These are phyloP conservation scores for Glareola pratincola DNA, from an alignment of 2,113 vertebrate genomes.

Conservation along the genomic window DNA sequence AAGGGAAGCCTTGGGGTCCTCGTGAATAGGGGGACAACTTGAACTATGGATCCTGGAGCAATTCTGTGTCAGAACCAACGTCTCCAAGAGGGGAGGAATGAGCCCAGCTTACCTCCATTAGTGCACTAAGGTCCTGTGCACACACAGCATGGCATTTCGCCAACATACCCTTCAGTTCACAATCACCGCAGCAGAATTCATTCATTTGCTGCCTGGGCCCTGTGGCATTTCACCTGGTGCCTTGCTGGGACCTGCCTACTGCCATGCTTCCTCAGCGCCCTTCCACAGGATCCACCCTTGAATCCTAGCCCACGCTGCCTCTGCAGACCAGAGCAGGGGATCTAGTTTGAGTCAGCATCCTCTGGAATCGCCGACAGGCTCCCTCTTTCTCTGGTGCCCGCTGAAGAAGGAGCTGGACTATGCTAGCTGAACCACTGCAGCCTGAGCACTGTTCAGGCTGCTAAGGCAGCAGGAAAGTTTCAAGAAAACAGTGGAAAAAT, in stretches of 20 bases:
- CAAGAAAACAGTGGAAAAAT: neutral
- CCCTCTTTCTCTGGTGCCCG: neutral
- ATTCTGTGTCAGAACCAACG: neutral
- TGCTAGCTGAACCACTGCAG: neutral
- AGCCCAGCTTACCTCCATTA: neutral
- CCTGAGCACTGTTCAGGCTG: neutral
- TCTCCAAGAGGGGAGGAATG: neutral
- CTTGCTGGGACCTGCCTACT: neutral
- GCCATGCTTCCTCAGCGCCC: neutral
- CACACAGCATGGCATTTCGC: neutral
- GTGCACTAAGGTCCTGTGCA: neutral
- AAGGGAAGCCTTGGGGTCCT: neutral
- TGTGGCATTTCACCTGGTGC: neutral
- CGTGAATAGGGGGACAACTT: neutral
- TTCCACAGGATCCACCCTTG: neutral
- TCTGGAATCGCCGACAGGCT: neutral
- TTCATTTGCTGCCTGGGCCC: neutral
- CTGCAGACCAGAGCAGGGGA: neutral
- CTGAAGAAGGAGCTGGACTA: neutral
- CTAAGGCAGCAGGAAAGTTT: neutral
- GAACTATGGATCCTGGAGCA: neutral
- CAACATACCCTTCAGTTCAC: neutral
- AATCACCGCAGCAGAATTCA: neutral
- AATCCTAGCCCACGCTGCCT: neutral
- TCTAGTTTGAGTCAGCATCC: neutral